phyloP scores from a whole-genome alignment of 2,888 invertebrate genomes.

The Cephus sareptanus region DNA sequence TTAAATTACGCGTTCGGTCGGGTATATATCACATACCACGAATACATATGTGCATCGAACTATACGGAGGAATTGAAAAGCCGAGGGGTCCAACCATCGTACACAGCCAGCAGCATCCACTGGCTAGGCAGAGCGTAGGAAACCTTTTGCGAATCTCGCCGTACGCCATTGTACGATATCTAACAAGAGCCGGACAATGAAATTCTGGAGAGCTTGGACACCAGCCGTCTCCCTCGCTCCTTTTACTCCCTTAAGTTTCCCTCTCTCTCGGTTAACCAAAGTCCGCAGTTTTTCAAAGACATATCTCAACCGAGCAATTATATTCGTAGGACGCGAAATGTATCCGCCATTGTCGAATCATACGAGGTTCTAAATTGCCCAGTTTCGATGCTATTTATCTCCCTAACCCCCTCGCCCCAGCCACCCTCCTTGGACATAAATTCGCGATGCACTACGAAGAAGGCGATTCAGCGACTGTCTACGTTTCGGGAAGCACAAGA shows the following conservation, averaged over 20 bases:
- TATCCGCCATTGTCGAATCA: background rate
- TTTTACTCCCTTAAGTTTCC: background rate
- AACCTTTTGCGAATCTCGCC: constrained; percentile 28
- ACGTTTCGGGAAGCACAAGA: too few species aligned
- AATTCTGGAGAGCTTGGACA: constrained; percentile 30
- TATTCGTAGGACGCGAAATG: background rate
- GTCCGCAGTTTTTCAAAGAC: background rate
- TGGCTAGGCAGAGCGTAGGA: background rate
- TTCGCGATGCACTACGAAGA: background rate
- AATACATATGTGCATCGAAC: constrained; percentile 11
- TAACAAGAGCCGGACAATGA: constrained; percentile 38
- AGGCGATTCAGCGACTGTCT: too few species aligned
- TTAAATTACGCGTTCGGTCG: constrained; percentile 22
- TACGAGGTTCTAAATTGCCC: background rate
- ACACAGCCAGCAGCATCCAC: background rate
- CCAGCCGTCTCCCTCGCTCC: background rate
- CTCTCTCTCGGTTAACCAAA: background rate
- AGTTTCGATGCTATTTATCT: background rate
- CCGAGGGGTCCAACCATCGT: background rate
- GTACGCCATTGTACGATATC: constrained; percentile 34
- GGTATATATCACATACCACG: too few species aligned
- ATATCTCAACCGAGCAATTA: background rate
- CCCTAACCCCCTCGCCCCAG: background rate
- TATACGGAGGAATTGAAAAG: constrained; percentile 14
- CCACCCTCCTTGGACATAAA: background rate